Base-by-base conservation (phyloP, 1,140 invertebrate genomes). In the Drosophila biarmipes region DNA sequence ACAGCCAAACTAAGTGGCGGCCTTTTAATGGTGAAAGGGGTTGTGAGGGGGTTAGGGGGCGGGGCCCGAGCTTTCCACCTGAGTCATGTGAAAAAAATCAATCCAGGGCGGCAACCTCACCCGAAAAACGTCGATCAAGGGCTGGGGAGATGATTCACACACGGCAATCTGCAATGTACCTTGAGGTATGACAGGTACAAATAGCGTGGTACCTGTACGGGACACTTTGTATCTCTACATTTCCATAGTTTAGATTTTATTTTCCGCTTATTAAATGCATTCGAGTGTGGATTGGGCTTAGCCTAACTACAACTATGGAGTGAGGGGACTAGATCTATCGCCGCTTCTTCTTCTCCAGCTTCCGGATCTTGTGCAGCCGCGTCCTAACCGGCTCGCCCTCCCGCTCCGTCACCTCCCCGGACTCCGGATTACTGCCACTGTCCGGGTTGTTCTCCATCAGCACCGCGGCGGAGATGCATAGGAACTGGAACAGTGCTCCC, bases 331-430 rank as follows among this genome's bases (percentile, higher is more conserved):
- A 19, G 37, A 61, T 34, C 64, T 90, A 91, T 54, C 90, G 90
- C 8, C 90, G 75, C 45, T 91, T 91, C 58, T 91, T 91, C 55
- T 91, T 91, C 51, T 91, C 90, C 43, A 86, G 68, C 42, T 91
- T 91, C 4, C 90, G 80, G 29, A 91, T 71, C 66, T 91, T 91
- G 45, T 91, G 90, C n/a, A 90, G 55, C 5, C 90, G 80, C 3
- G 87, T 49, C 35, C 66, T 54, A 8, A 68, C 63, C 46, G 64
- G 77, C 17, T 63, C 78, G 42, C 58, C 49, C 15, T 72, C 57
- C 3, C 63, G 37, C 21, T 81, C 82, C 4, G 61, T 49, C 57
- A 59, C 56, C 43, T 87, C 82, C 5, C 29, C 57, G 12, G 38
- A 12, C 8, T 89, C 82, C 7, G 37, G 15, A 19, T 17, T 24